Evolutionary conservation across 2,888 invertebrate genomes (phyloP), one percentile per base, ranked within the genome.

Genomic region (Ochropleura plecta): DNA sequence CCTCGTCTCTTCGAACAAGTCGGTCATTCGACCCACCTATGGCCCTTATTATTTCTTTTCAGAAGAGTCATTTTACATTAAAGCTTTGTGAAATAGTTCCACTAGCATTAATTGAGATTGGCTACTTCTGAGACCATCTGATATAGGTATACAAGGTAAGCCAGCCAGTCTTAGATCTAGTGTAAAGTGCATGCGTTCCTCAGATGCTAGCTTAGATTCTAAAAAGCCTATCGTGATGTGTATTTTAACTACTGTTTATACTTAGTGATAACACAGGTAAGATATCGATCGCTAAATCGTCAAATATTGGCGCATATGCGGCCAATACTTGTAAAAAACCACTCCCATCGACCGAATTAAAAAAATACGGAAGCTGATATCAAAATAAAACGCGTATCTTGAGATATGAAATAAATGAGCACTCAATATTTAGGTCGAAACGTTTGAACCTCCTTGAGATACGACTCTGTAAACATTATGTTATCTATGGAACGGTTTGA

Each of bases 391-490:
- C 64, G n/a, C 73, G 64, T 89, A 89, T 89, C 86, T 71, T 66
- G 62, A 77, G 90, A 94, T 94, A 91, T 81, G 79, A 88, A 89
- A 88, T 89, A 90, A 93, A 92, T 90, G 90, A 91, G 89, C 86
- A 83, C 90, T 90, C 85, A 83, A 91, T 90, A 94, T 92, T 87
- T 94, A 89, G 94, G 93, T 91, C 94, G 89, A 87, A 89, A 88
- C 89, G 89, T 92, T 93, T 93, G 91, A 93, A 91, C 88, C 90
- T 91, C 92, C 93, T 94, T 90, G 93, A 94, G 89, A 91, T 91
- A 90, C 83, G 86, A 84, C 83, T 88, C 83, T 90, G 88, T 89
- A 89, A 90, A 88, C 86, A 88, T 88, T 86, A 72, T 86, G 86
- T 88, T 90, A 88, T 89, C 84, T 82, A 57, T 73, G 71, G 73